Base-by-base conservation (phyloP, 2,888 invertebrate genomes). In the Smittia sp. region DNA sequence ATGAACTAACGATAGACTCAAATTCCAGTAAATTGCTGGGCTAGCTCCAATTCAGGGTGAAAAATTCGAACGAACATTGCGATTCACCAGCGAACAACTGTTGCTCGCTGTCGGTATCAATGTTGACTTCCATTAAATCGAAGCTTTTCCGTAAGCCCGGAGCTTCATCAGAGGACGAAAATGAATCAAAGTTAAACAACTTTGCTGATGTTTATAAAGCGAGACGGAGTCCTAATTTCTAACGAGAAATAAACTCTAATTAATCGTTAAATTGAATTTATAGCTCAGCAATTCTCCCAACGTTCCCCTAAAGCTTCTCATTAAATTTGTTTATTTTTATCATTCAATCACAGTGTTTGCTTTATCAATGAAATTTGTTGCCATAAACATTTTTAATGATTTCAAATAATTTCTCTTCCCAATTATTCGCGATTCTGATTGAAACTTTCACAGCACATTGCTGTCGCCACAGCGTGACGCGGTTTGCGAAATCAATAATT, bases 281-380 rank as follows among this genome's bases (percentile, higher is more conserved):
- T 46, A 11, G 46, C 46, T 13, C 15, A 46, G 15, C 58, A 58
- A 18, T 58, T 13, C 58, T 11, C 22, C 18, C 18, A 22, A 58
- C 18, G 18, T 22, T 58, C 15, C 15, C 15, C 2, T n/a, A n/a
- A n/a, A n/a, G 46, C 46, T 46, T 58, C 58, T 20, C 22, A 22
- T 58, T 58, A 20, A 58, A 58, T 18, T 58, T 22, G 22, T 20
- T 20, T 18, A 58, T 58, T 58, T 58, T 18, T 2, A 58, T 20
- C 22, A 58, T 58, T 58, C 22, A 58, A 18, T 58, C 58, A 58
- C n/a, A 58, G 22, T 58, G 22, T 22, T 58, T 58, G 58, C 22
- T 58, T 58, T 58, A 58, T 58, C 58, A 58, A 58, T 52, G 15
- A n/a, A n/a, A 52, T 39, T 39, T 39, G n/a, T n/a, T n/a, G 13